Evolutionary conservation across 2,888 invertebrate genomes (phyloP), one percentile per base, ranked within the genome.

Genomic region (Molanna angustata): DNA sequence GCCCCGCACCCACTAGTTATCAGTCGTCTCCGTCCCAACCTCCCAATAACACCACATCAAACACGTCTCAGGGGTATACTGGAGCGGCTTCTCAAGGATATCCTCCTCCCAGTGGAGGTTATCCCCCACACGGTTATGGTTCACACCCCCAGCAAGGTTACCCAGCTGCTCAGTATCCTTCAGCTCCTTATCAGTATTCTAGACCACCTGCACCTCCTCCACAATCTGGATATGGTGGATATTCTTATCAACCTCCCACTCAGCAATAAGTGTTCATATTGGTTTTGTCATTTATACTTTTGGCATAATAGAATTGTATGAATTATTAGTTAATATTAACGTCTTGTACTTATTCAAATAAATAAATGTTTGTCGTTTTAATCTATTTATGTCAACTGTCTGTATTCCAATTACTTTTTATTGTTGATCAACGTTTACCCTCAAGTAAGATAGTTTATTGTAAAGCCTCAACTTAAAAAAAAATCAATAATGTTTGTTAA

Each of bases 161-260:
- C 67, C 67, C 79, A 48, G 70, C 79, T 60, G 68, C 80, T 61
- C 73, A 81, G 67, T 70, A 79, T 66, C 82, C 82, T 51, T 79
- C 79, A 6, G 74, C 78, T 4, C 80, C 79, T 0, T 80, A 80
- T 57, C 80, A 68, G 49, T 77, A 80, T 54, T 76, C 80, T 1
- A 75, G 80, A 3, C 79, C 80, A 2, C 82, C 83, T 1, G 81
- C 83, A 3, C 86, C 85, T 2, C 86, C 82, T 4, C 82, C 88
- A 4, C 85, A 88, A 60, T 84, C 85, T 52, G 82, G 83, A 54
- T 90, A 90, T 66, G 83, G 80, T 4, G 85, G 88, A 32, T 90
- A 89, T 66, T 84, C 87, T 45, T 89, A 88, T 66, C 89, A 90
- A 64, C 90, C 90, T 56, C 87, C 88, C 44, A 80, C 84, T 21